phyloP scores from a whole-genome alignment of 2,113 vertebrate genomes.

The Phalacrocorax pelagicus region DNA sequence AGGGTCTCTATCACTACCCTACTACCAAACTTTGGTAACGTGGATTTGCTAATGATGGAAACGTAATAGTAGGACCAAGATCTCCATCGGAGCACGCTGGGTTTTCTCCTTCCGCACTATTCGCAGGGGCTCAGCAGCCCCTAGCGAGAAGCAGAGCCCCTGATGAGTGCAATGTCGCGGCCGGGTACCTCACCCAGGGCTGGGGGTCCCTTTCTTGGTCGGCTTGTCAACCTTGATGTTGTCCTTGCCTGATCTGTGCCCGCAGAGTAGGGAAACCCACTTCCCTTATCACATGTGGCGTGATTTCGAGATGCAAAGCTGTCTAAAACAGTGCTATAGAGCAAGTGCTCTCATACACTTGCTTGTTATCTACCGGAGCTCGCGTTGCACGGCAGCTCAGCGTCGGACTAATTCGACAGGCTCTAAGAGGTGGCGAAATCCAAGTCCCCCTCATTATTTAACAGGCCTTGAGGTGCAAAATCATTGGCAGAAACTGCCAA shows the following conservation, averaged over 20 bases:
- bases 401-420: neutral
- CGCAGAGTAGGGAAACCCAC: neutral
- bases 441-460: neutral
- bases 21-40: neutral
- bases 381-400: neutral
- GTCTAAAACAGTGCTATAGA: rapidly evolving
- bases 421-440: neutral
- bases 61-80: neutral
- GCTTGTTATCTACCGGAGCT: neutral
- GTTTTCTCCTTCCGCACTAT: neutral
- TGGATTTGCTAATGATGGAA: neutral
- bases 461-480: neutral
- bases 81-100: rapidly evolving
- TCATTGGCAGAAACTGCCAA: neutral
- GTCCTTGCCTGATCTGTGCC: neutral
- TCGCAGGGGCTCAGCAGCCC: rapidly evolving
- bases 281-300: rapidly evolving
- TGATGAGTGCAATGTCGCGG: rapidly evolving
- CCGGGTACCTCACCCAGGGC: neutral
- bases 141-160: neutral
- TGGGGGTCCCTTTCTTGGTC: neutral
- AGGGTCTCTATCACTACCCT: neutral
- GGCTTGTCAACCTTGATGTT: neutral
- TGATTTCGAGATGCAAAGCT: neutral
- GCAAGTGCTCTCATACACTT: rapidly evolving